Evolutionary conservation across 2,797 vertebrate species (phyloP).

Genomic region (Bufotes viridis): DNA sequence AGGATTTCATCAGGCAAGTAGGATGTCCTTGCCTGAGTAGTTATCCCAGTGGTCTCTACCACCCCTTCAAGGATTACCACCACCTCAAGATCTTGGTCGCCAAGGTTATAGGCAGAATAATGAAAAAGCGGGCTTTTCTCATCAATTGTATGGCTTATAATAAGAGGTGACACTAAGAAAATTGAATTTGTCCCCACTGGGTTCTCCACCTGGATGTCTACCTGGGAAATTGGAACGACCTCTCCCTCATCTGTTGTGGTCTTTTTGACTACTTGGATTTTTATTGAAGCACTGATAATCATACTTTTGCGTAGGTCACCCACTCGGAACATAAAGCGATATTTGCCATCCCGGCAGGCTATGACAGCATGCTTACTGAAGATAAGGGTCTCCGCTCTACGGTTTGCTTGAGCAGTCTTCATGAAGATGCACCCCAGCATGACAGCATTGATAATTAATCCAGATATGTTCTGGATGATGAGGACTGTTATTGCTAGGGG

Average conservation of each 20-base stretch:
- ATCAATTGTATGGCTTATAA: conserved; percentile 62
- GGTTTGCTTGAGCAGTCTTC: conserved; percentile 66
- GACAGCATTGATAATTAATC: conserved; percentile 65
- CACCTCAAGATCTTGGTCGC: conserved; percentile 59
- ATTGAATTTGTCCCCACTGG: conserved; percentile 59
- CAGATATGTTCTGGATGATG: conserved; percentile 65
- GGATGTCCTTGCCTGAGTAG: conserved; percentile 64
- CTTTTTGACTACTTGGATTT: conserved; percentile 62
- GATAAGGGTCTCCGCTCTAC: conserved; percentile 63
- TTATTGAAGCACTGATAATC: conserved; percentile 65
- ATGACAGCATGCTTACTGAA: conserved; percentile 64
- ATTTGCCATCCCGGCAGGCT: conserved; percentile 54
- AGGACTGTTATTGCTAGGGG: conserved; percentile 61
- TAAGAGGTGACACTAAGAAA: conserved; percentile 63
- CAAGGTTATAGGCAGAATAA: conserved; percentile 54
- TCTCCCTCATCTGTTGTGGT: conserved; percentile 62
- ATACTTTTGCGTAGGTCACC: conserved; percentile 65
- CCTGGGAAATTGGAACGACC: conserved; percentile 60
- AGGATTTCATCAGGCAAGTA: conserved; percentile 63
- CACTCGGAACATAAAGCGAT: conserved; percentile 63
- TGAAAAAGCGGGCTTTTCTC: conserved; percentile 59
- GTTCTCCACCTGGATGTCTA: conserved; percentile 65
- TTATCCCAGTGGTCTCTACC: conserved; percentile 65
- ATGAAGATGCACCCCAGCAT: conserved; percentile 66
- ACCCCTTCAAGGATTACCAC: conserved; percentile 64